Evolutionary conservation across 2,113 vertebrate species (phyloP).

Genomic region (Hippopotamus amphibius): DNA sequence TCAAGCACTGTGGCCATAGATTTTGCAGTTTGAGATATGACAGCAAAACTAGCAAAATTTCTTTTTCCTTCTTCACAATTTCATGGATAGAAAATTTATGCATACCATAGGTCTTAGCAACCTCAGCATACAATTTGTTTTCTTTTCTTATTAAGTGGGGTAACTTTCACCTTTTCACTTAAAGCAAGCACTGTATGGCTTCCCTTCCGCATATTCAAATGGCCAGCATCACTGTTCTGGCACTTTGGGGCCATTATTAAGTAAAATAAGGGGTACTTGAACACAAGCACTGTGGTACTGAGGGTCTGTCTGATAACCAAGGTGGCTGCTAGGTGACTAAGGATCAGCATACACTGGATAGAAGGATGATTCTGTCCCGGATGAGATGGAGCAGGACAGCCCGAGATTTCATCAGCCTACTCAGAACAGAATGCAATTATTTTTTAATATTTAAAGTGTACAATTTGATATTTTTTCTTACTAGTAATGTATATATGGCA

Average conservation of each 20-base stretch:
- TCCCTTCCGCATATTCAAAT: neutral
- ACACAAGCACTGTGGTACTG: neutral
- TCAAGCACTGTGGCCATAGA: neutral
- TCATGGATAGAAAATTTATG: neutral
- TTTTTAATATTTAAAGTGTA: no score
- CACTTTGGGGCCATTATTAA: neutral
- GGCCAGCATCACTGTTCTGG: neutral
- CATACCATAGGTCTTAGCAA: neutral
- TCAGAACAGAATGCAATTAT: neutral
- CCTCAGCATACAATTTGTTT: neutral
- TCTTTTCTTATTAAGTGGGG: neutral
- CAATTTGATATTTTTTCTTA: no score
- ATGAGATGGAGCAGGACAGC: neutral
- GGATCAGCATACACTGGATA: neutral
- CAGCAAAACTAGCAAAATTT: neutral
- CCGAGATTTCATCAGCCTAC: neutral
- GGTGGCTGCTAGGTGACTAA: neutral
- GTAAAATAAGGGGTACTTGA: neutral
- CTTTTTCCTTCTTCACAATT: neutral
- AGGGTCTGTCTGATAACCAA: neutral
- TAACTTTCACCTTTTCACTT: neutral
- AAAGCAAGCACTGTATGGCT: fast-evolving
- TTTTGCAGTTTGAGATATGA: neutral
- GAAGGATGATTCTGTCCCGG: neutral
- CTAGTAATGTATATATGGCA: no score